Evolutionary conservation across 2,888 invertebrate species (phyloP).

Genomic region (Archips xylosteana): DNA sequence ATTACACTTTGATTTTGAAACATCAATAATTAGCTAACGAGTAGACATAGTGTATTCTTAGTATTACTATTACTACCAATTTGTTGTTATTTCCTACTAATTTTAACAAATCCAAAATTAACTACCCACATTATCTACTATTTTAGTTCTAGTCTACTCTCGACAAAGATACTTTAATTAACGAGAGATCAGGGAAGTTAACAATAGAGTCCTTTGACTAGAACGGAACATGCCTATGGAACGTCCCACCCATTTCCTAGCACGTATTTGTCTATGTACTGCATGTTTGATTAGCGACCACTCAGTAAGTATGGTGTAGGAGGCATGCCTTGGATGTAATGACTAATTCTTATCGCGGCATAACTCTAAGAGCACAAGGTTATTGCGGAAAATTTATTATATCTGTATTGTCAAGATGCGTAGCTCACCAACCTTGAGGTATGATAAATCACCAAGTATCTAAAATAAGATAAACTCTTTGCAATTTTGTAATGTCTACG

Average conservation of each 20-base stretch:
- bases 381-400: conserved; percentile 66
- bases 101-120: background rate
- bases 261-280: conserved; percentile 27
- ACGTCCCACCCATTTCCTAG: conserved; percentile 33
- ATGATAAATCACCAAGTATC: background rate
- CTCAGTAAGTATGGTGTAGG: conserved; percentile 54
- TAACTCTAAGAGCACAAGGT: conserved; percentile 58
- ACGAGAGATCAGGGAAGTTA: conserved; percentile 9
- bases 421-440: conserved; percentile 39
- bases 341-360: conserved; percentile 70
- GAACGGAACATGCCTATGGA: conserved; percentile 26
- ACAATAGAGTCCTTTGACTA: conserved; percentile 31
- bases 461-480: background rate
- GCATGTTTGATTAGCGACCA: conserved; percentile 60
- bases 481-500: background rate
- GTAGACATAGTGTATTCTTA: too few relatives aligned
- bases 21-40: too few relatives aligned
- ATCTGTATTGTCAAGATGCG: conserved; percentile 38
- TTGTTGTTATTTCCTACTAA: background rate
- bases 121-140: too few relatives aligned
- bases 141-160: background rate
- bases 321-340: conserved; percentile 53
- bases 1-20: too few relatives aligned
- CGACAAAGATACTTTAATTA: conserved; percentile 8
- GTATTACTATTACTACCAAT: background rate